Percentiles rank a stretch among this genome's conserved stretches.
Evolutionary conservation across 1,140 invertebrate genomes (phyloP).

Genomic region (Zeugodacus cucurbitae): DNA sequence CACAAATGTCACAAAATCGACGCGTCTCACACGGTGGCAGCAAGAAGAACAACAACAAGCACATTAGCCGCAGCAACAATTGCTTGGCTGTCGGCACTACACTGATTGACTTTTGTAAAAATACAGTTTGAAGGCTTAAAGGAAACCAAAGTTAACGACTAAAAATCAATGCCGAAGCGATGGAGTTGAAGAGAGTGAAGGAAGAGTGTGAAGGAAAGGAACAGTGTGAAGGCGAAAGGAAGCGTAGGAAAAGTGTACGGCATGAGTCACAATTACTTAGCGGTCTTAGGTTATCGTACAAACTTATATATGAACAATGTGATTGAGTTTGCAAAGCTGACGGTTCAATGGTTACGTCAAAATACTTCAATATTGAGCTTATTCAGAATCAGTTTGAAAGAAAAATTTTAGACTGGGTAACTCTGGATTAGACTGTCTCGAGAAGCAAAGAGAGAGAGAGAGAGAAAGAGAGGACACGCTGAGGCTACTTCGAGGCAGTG

Average conservation of each 20-base stretch:
- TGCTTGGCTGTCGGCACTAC: not conserved
- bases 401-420: too few species aligned
- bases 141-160: not conserved
- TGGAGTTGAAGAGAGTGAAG: not conserved
- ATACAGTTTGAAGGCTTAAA: not conserved
- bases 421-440: too few species aligned
- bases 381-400: too few species aligned
- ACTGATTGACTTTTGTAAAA: slow-evolving; percentile 17
- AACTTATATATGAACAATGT: too few species aligned
- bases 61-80: not conserved
- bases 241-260: not conserved
- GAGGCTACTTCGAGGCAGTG: too few species aligned
- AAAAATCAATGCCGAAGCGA: not conserved
- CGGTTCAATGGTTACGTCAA: too few species aligned
- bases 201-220: not conserved
- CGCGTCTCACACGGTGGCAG: not conserved
- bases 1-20: slow-evolving; percentile 29
- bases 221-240: not conserved
- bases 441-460: too few species aligned
- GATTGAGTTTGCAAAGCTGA: too few species aligned
- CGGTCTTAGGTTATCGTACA: too few species aligned
- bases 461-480: too few species aligned
- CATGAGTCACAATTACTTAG: too few species aligned
- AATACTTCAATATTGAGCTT: too few species aligned
- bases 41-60: not conserved